These are phyloP conservation scores for Zootermopsis nevadensis DNA, from an alignment of 2,888 invertebrate genomes.

Conservation along the genomic window DNA sequence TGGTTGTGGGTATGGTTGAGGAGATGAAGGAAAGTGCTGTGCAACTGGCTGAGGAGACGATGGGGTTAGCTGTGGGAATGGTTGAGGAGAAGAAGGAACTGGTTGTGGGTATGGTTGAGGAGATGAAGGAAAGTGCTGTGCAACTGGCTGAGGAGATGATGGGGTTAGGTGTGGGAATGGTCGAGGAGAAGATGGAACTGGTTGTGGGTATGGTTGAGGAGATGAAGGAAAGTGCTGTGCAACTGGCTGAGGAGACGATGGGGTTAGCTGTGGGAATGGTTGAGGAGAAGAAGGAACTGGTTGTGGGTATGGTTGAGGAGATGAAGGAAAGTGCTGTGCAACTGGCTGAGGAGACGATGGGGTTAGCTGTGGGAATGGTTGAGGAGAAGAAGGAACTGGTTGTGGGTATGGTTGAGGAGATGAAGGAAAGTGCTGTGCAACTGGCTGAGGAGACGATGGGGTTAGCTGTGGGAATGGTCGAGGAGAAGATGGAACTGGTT, in stretches of 20 bases:
- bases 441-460: too few species aligned
- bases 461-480: not conserved
- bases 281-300: conserved; percentile 4
- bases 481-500: conserved; percentile 44
- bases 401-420: conserved; percentile 55
- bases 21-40: not conserved
- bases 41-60: conserved; percentile 40
- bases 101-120: conserved; percentile 59
- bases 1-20: conserved; percentile 34
- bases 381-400: conserved; percentile 11
- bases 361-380: conserved; percentile 33
- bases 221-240: conserved; percentile 9
- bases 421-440: too few species aligned
- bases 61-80: conserved; percentile 44
- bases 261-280: conserved; percentile 43
- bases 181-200: conserved; percentile 24
- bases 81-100: conserved; percentile 54
- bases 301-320: conserved; percentile 32
- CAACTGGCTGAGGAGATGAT: not conserved
- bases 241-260: conserved; percentile 31
- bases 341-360: conserved; percentile 14
- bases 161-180: not conserved
- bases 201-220: conserved; percentile 41
- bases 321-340: conserved; percentile 17
- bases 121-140: conserved; percentile 49